Conservation (phyloP, 2,888 invertebrate genomes). For the Euplagia quadripunctaria region DNA sequence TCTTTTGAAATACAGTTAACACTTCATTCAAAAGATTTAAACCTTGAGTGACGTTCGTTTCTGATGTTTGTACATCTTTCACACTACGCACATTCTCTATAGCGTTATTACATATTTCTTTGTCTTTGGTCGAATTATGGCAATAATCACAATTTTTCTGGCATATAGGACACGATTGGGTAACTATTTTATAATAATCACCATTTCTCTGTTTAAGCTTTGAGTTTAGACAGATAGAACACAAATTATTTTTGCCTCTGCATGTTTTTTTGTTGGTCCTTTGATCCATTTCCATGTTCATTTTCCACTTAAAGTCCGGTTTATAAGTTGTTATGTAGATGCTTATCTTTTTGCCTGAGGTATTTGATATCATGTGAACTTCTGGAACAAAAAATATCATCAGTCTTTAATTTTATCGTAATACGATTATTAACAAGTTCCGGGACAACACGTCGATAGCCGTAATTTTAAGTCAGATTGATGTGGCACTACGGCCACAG, state of each 20-base stretch:
- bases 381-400: constrained; percentile 31
- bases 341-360: constrained; percentile 58
- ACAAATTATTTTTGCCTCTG: constrained; percentile 60
- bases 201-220: constrained; percentile 30
- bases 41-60: constrained; percentile 64
- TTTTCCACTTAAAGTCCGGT: constrained; percentile 23
- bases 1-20: constrained; percentile 74
- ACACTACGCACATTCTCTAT: constrained; percentile 29
- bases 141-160: constrained; percentile 43
- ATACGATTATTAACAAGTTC: background rate
- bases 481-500: too few species aligned
- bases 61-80: constrained; percentile 68
- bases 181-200: constrained; percentile 46
- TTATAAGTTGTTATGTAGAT: constrained; percentile 73
- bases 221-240: constrained; percentile 71
- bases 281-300: constrained; percentile 41
- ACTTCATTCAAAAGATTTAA: constrained; percentile 77
- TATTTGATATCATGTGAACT: constrained; percentile 67
- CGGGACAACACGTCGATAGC: too few species aligned
- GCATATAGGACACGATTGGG: constrained; percentile 64
- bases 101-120: constrained; percentile 25
- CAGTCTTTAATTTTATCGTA: background rate
- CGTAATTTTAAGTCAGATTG: too few species aligned
- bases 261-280: constrained; percentile 37
- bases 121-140: constrained; percentile 21